phyloP scores from a whole-genome alignment of 2,113 vertebrate genomes.

The Coptodon bakossiorum region DNA sequence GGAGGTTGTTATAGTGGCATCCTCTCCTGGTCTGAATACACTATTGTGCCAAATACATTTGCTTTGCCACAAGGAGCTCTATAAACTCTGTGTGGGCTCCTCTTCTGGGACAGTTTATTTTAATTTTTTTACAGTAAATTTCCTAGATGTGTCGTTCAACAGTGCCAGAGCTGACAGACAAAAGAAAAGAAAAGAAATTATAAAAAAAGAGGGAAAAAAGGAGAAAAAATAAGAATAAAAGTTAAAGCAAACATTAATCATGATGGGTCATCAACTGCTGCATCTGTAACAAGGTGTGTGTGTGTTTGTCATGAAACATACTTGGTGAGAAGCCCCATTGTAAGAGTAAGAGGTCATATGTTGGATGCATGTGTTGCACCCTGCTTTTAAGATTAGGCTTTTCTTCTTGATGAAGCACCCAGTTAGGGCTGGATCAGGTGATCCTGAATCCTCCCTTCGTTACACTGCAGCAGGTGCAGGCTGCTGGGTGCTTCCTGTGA shows the following conservation, averaged over 20 bases:
- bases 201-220: not conserved
- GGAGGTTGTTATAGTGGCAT: not conserved
- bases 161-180: not conserved
- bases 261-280: not conserved
- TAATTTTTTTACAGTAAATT: not conserved
- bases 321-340: not conserved
- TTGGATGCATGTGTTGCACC: not conserved
- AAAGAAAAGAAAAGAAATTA: not conserved
- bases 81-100: not conserved
- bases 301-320: not conserved
- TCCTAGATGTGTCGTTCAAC: not conserved
- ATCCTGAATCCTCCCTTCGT: not conserved
- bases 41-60: not conserved
- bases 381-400: not conserved
- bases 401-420: not conserved
- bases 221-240: not conserved
- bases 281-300: not conserved
- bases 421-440: not conserved
- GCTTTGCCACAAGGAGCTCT: not conserved
- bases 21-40: not conserved
- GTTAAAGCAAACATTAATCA: not conserved
- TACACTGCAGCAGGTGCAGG: not conserved
- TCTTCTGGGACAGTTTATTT: not conserved
- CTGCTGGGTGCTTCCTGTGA: not conserved
- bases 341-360: not conserved